Conservation (phyloP, 92 coral and sea anemone species). For the Zoanthus gigantus region DNA sequence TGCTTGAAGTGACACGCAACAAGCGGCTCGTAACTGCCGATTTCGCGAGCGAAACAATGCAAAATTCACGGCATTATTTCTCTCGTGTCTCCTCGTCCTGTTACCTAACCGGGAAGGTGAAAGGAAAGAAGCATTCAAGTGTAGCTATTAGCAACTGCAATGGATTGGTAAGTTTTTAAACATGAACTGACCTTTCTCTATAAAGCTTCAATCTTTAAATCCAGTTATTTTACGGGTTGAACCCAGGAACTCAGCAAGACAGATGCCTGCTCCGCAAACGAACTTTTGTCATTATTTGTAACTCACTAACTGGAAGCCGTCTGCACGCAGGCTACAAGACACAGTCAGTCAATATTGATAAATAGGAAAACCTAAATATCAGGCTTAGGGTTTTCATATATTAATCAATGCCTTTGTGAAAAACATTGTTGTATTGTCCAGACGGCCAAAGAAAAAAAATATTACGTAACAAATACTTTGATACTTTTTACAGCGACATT, state of each 20-base stretch:
- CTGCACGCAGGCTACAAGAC: too few relatives aligned
- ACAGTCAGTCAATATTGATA: too few relatives aligned
- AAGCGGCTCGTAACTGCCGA: constrained; percentile 64
- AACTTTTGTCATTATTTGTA: too few relatives aligned
- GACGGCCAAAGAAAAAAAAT: too few relatives aligned
- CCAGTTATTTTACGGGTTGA: not conserved
- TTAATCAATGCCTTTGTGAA: too few relatives aligned
- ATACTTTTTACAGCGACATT: too few relatives aligned
- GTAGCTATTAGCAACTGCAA: constrained; percentile 82
- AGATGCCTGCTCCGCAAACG: too few relatives aligned
- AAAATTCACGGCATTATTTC: constrained; percentile 29
- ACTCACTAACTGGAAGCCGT: too few relatives aligned
- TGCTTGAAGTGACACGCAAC: constrained; percentile 68
- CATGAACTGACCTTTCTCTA: not conserved
- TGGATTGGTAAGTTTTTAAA: constrained; percentile 77
- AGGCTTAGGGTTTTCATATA: too few relatives aligned
- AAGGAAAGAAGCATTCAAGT: constrained; percentile 62
- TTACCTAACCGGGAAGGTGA: constrained; percentile 72
- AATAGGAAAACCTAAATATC: too few relatives aligned
- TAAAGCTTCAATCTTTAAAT: not conserved
- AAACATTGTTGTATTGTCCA: too few relatives aligned
- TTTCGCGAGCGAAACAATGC: constrained; percentile 67
- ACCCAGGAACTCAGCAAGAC: not conserved
- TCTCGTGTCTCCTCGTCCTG: constrained; percentile 49
- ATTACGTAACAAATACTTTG: too few relatives aligned